Evolutionary conservation across 1,140 invertebrate genomes (phyloP), one percentile per base, ranked within the genome.

Genomic region (Caenorhabditis latens): DNA sequence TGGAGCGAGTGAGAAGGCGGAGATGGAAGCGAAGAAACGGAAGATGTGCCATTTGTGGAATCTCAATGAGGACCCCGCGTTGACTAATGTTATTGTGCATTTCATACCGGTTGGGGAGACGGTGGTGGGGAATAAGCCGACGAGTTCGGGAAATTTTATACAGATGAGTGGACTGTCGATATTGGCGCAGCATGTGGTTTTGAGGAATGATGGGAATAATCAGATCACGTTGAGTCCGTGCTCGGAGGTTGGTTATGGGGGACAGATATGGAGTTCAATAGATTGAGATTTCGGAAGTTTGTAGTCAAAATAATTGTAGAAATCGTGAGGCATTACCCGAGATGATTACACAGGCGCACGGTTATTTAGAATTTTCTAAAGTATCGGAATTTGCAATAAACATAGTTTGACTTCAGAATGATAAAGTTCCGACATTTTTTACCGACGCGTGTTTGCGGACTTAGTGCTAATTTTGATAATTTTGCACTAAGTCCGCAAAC

Each of bases 61-160:
- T 91, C 90, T 95, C 57, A 95, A 95, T 91, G 93, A 94, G 87
- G 95, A 95, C 91, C 94, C 94, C 11, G 93, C 93, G 90, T 91
- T 95, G 55, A 93, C 94, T 0, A 94, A 94, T 6, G 93, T 94
- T 90, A 93, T 95, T 84, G 91, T 94, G 48, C 93, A 94, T 90
- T 94, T 95, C 89, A 89, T 95, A 14, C 93, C 93, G 53, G 88
- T 89, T 5, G 93, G 94, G 19, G 91, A 91, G 24, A 50, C 71
- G 5, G 71, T 79, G 40, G 71, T 79, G 13, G 87, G 87, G 4
- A 90, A 90, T 86, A 90, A 89, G 57, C 61, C 87, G 57, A 82
- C 89, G 11, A 50, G 75, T 21, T 85, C 63, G 32, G 83, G 82
- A 40, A 53, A 83, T n/a, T 92, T 93, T 84, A 94, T 95, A 82